These are phyloP conservation scores for Ips typographus DNA, from an alignment of 1,140 invertebrate species.

Conservation along the genomic window DNA sequence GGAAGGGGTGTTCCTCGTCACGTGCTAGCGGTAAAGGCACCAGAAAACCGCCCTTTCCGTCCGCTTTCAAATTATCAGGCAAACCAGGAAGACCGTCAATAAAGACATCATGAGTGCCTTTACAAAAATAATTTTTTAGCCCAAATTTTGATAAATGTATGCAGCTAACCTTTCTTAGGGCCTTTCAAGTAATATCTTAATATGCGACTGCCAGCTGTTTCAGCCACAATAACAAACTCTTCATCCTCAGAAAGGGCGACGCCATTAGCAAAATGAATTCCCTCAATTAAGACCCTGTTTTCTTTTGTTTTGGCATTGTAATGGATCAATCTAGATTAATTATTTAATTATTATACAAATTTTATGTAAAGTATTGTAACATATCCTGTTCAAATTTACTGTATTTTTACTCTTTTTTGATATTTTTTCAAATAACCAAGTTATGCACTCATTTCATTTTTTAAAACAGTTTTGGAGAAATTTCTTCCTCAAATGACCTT, in stretches of 20 bases:
- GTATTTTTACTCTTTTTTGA: too few relatives aligned
- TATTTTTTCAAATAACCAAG: too few relatives aligned
- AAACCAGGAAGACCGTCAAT: constrained; percentile 76
- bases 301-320: constrained; percentile 65
- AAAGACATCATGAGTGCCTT: constrained; percentile 55
- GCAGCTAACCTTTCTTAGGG: constrained; percentile 61
- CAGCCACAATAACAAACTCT: constrained; percentile 71
- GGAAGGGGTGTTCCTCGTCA: constrained; percentile 56
- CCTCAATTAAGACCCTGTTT: constrained; percentile 67
- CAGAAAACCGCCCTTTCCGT: constrained; percentile 68
- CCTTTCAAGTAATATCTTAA: constrained; percentile 74
- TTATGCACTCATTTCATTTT: too few relatives aligned
- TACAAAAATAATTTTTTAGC: background rate
- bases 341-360: too few relatives aligned
- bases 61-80: constrained; percentile 76
- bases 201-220: constrained; percentile 59
- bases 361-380: too few relatives aligned
- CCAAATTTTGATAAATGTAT: background rate
- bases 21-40: constrained; percentile 59
- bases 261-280: constrained; percentile 80
- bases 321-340: constrained; percentile 60
- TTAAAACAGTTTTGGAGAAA: too few relatives aligned
- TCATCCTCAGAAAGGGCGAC: constrained; percentile 73
- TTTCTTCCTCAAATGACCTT: too few relatives aligned
- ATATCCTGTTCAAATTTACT: too few relatives aligned